phyloP scores from a whole-genome alignment of 2,888 invertebrate species.

The Chrysolina haemoptera region DNA sequence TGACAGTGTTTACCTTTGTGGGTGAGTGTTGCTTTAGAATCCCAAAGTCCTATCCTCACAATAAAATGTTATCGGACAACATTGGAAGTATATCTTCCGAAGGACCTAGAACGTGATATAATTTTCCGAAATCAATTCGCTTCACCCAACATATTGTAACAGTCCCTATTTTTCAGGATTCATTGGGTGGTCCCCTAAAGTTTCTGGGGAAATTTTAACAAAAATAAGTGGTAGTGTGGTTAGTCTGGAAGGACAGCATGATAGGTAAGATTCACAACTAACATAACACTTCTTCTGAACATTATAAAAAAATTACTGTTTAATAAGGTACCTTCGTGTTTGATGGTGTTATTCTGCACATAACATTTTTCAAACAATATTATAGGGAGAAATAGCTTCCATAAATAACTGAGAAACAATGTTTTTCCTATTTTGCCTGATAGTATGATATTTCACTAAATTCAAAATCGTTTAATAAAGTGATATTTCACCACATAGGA shows the following conservation, averaged over 20 bases:
- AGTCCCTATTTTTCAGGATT: neutral
- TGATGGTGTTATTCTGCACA: too few relatives aligned
- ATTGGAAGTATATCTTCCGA: too few relatives aligned
- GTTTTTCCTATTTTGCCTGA: too few relatives aligned
- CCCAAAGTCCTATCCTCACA: neutral
- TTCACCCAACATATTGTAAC: neutral
- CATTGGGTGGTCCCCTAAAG: neutral
- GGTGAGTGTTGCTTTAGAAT: neutral
- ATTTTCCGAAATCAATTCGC: too few relatives aligned
- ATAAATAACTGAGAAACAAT: too few relatives aligned
- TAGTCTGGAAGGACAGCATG: neutral
- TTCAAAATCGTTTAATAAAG: too few relatives aligned
- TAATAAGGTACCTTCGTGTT: neutral
- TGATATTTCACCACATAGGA: neutral
- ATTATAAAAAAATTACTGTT: neutral
- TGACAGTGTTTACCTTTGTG: neutral
- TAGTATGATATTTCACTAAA: too few relatives aligned
- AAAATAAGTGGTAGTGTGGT: neutral
- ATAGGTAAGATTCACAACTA: neutral
- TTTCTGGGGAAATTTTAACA: neutral
- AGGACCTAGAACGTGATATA: too few relatives aligned
- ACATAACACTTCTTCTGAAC: neutral
- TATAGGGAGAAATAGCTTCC: too few relatives aligned
- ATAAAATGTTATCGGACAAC: neutral
- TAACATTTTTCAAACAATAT: too few relatives aligned